Conservation (phyloP, 2,113 vertebrate species). For the Peromyscus maniculatus region DNA sequence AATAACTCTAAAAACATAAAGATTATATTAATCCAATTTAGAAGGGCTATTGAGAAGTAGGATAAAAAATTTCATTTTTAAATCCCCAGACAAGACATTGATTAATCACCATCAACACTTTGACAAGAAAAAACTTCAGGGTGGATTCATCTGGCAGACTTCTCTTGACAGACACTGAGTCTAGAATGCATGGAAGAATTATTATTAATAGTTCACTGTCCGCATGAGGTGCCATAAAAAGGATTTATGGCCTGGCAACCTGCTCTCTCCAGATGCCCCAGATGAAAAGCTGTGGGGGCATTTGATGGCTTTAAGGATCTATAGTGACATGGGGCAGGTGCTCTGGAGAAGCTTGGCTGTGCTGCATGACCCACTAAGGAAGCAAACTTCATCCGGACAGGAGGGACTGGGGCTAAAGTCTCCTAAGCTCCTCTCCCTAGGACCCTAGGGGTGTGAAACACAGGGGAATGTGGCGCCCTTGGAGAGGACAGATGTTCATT, state of each 20-base stretch:
- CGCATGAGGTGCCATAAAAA: slow-evolving; percentile 39
- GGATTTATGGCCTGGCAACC: slow-evolving; percentile 56
- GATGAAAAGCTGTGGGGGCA: background rate
- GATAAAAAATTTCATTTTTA: slow-evolving; percentile 44
- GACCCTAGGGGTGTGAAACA: background rate
- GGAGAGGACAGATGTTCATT: background rate
- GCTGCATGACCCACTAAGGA: background rate
- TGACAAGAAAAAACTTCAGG: slow-evolving; percentile 28
- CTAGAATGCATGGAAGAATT: slow-evolving; percentile 54
- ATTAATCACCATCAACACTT: slow-evolving; percentile 41
- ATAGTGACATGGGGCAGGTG: background rate
- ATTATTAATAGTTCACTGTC: slow-evolving; percentile 51
- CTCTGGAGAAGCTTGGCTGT: background rate
- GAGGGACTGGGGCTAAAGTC: background rate
- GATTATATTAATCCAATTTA: slow-evolving; percentile 51
- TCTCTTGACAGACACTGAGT: slow-evolving; percentile 49
- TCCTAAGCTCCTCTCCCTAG: background rate
- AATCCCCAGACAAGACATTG: background rate
- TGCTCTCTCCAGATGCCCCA: slow-evolving; percentile 1
- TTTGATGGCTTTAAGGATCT: background rate
- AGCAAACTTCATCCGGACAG: background rate
- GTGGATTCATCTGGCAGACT: slow-evolving; percentile 16
- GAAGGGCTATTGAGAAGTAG: slow-evolving; percentile 21
- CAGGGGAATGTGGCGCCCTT: background rate
- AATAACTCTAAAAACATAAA: background rate